Percentiles rank a stretch among this genome's conserved stretches.
These are phyloP conservation scores for Aphodius granarius DNA, from an alignment of 2,888 invertebrate species.

Conservation along the genomic window DNA sequence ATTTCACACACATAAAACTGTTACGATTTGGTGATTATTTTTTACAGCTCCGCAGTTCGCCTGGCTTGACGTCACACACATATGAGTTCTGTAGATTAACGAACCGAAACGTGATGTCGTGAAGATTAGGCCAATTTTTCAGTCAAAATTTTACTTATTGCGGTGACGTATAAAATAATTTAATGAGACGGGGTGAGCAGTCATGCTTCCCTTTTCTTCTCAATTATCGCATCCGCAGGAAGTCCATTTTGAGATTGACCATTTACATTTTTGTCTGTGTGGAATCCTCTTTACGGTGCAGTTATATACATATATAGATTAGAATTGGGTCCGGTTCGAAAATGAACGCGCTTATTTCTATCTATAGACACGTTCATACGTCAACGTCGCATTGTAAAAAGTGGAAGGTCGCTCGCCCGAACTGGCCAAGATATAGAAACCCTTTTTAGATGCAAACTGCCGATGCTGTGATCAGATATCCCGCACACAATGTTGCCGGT, in stretches of 20 bases:
- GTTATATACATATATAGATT: no score
- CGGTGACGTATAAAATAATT: neutral
- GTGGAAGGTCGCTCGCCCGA: neutral
- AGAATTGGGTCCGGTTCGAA: neutral
- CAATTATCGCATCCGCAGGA: neutral
- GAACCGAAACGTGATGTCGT: neutral
- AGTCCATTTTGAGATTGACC: neutral
- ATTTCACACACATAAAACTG: neutral
- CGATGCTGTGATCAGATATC: neutral
- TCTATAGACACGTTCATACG: neutral
- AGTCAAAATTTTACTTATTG: neutral
- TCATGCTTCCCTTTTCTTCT: neutral
- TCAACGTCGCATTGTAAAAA: neutral
- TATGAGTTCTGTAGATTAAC: neutral
- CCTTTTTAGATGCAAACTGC: neutral
- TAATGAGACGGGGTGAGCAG: neutral
- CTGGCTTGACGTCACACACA: neutral
- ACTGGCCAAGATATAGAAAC: neutral
- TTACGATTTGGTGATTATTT: neutral
- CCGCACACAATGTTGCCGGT: neutral
- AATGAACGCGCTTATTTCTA: neutral
- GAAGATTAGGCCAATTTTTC: neutral
- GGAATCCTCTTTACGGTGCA: neutral
- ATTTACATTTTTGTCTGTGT: neutral
- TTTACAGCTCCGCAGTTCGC: neutral